Conservation (phyloP, 2,888 invertebrate species). For the Caenorhabditis becei region DNA sequence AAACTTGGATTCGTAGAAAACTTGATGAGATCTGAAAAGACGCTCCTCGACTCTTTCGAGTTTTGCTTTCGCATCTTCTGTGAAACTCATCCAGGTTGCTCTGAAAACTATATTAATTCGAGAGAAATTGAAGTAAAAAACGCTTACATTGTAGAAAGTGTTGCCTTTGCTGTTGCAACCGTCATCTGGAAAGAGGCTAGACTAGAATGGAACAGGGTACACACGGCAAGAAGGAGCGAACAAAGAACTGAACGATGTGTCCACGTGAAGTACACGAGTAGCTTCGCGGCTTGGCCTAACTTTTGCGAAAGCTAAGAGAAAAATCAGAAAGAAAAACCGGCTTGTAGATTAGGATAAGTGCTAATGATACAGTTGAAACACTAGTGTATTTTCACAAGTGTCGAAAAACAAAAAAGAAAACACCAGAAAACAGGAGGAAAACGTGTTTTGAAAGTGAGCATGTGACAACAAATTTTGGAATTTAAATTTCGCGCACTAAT, state of each 20-base stretch:
- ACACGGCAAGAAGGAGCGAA: constrained; percentile 12
- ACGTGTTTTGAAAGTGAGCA: neutral
- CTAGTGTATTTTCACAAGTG: too few species aligned
- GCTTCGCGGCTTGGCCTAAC: constrained; percentile 25
- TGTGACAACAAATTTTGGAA: neutral
- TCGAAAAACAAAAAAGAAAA: neutral
- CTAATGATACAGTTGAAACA: neutral
- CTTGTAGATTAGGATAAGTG: too few species aligned
- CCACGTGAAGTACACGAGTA: constrained; percentile 21
- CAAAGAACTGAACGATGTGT: constrained; percentile 1
- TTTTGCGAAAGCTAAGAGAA: neutral
- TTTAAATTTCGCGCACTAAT: neutral
- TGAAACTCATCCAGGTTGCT: constrained; percentile 46
- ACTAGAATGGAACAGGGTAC: constrained; percentile 13
- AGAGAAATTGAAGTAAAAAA: neutral
- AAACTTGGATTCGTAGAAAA: constrained; percentile 45
- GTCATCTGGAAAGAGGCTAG: constrained; percentile 36
- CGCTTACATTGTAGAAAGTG: constrained; percentile 25
- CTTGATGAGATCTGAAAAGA: constrained; percentile 48
- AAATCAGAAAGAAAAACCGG: neutral
- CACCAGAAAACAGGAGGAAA: neutral
- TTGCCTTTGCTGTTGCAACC: constrained; percentile 13
- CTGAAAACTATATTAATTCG: constrained; percentile 17
- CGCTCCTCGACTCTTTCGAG: constrained; percentile 55
- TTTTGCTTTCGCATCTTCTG: constrained; percentile 20